phyloP scores from a whole-genome alignment of 2,113 vertebrate species.

The Tragelaphus scriptus region DNA sequence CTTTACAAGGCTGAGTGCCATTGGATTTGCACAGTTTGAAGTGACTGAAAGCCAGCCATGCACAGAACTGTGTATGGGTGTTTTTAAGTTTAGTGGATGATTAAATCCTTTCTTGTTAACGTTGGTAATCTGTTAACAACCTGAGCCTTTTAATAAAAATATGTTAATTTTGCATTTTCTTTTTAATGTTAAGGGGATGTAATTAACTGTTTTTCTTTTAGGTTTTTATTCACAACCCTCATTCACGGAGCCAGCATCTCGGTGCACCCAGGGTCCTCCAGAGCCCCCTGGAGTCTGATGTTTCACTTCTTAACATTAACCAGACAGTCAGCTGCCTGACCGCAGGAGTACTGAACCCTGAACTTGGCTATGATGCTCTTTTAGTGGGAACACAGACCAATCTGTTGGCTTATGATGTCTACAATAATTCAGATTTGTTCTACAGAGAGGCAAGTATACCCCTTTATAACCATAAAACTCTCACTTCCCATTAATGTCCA shows the following conservation, averaged over 20 bases:
- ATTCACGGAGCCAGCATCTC: constrained; percentile 84
- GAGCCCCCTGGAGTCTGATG: constrained; percentile 89
- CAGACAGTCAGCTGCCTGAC: constrained; percentile 93
- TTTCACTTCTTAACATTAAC: constrained; percentile 96
- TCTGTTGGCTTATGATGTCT: constrained; percentile 94
- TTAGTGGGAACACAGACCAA: constrained; percentile 95
- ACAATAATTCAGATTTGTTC: constrained; percentile 96
- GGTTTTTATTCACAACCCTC: constrained; percentile 99
- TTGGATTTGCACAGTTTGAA: neutral
- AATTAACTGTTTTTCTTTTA: constrained; percentile 70
- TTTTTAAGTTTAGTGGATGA: neutral
- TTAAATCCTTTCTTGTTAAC: constrained; percentile 16
- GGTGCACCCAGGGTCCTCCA: constrained; percentile 84
- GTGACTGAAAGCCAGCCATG: neutral
- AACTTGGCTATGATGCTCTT: constrained; percentile 86
- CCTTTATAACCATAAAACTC: neutral
- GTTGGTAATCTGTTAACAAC: neutral
- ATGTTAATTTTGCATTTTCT: constrained; percentile 16
- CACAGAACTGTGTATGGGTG: neutral
- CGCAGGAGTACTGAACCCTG: constrained; percentile 86
- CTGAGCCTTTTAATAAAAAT: neutral
- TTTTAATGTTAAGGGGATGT: neutral
- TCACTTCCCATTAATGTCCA: neutral
- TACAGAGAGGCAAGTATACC: constrained; percentile 89
- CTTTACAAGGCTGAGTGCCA: neutral